A percentile compares a stretch with the other conserved stretches of the same genome.
These are phyloP conservation scores for Colletes collaris DNA, from an alignment of 2,888 invertebrate genomes.

Conservation along the genomic window DNA sequence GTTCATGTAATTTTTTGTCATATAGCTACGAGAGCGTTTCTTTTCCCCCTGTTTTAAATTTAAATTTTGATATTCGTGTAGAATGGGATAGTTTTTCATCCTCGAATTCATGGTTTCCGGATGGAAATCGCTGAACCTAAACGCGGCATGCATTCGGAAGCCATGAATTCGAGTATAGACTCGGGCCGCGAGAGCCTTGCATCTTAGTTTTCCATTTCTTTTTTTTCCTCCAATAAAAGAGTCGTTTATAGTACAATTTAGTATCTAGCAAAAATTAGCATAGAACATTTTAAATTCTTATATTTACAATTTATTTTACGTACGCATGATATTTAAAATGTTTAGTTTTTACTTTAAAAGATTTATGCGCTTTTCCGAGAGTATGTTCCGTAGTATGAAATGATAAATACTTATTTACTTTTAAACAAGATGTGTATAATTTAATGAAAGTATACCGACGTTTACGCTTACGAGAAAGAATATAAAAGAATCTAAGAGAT, in stretches of 20 bases:
- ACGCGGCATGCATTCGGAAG: too few relatives aligned
- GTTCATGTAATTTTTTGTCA: slow-evolving; percentile 35
- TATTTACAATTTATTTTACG: slow-evolving; percentile 26
- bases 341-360: not conserved
- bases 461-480: slow-evolving; percentile 6
- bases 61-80: slow-evolving; percentile 38
- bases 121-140: too few relatives aligned
- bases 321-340: not conserved
- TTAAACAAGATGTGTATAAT: not conserved
- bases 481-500: slow-evolving; percentile 34
- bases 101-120: too few relatives aligned
- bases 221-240: not conserved
- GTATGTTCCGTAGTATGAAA: not conserved
- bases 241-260: not conserved
- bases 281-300: slow-evolving; percentile 1
- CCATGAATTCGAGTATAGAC: too few relatives aligned
- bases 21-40: slow-evolving; percentile 75
- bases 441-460: slow-evolving; percentile 1
- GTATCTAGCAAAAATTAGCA: slow-evolving; percentile 3
- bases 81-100: not conserved
- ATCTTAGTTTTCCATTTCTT: too few relatives aligned
- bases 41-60: slow-evolving; percentile 71
- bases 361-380: not conserved
- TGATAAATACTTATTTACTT: not conserved
- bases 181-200: too few relatives aligned